A percentile compares a stretch with the other conserved stretches of the same genome.
phyloP scores from a whole-genome alignment of 2,113 vertebrate genomes.

The Sorex fumeus region DNA sequence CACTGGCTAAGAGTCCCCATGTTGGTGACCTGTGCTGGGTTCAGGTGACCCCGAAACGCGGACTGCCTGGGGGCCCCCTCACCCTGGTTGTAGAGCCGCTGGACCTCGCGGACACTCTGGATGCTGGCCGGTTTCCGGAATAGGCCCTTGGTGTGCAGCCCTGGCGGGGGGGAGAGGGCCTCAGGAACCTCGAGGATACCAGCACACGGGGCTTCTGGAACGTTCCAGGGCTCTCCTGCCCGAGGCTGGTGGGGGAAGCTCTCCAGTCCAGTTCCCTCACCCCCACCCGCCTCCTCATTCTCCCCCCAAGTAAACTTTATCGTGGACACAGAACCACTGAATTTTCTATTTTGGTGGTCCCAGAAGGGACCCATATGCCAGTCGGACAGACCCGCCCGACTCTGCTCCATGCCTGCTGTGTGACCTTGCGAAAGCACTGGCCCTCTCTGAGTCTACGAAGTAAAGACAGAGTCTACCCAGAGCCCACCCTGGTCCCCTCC shows the following conservation, averaged over 20 bases:
- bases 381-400: background rate
- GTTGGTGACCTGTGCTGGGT: no score
- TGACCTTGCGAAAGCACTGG: background rate
- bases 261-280: fast-evolving
- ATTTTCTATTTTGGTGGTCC: no score
- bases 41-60: no score
- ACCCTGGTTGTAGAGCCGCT: slow-evolving; percentile 93
- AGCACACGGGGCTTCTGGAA: background rate
- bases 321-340: no score
- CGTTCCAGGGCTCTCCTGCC: fast-evolving
- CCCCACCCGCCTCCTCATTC: fast-evolving
- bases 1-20: no score
- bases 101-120: slow-evolving; percentile 91
- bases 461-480: no score
- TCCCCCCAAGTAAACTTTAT: background rate
- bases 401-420: background rate
- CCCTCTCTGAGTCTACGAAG: background rate
- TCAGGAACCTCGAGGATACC: background rate
- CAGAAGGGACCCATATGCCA: background rate
- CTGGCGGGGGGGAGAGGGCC: slow-evolving; percentile 80
- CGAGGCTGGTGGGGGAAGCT: fast-evolving
- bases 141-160: slow-evolving; percentile 91
- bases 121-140: slow-evolving; percentile 92
- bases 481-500: no score
- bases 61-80: slow-evolving; percentile 37